Conservation (phyloP, 2,113 vertebrate species). For the Campylorhamphus procurvoides region DNA sequence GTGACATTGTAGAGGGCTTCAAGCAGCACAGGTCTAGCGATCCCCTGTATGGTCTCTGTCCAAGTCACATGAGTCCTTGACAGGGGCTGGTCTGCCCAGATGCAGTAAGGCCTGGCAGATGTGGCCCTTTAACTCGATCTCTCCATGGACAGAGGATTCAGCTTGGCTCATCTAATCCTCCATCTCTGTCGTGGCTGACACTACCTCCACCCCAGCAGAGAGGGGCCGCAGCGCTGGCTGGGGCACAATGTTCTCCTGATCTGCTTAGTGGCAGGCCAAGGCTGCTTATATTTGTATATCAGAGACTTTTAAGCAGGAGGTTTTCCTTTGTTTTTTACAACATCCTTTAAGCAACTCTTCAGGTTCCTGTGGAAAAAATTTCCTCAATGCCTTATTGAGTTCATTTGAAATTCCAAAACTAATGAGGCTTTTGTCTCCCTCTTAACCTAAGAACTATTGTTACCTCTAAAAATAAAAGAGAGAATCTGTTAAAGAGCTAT, state of each 20-base stretch:
- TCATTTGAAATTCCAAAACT: conserved; percentile 31
- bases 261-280: rapidly evolving
- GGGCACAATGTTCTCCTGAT: rapidly evolving
- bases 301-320: background rate
- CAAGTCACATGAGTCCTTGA: background rate
- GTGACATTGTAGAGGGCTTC: background rate
- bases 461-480: background rate
- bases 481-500: conserved; percentile 32
- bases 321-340: background rate
- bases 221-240: background rate
- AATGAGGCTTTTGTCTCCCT: conserved; percentile 29
- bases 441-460: background rate
- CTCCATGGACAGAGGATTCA: background rate
- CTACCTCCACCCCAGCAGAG: background rate
- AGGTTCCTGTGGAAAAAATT: background rate
- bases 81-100: background rate
- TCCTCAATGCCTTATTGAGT: background rate
- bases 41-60: background rate
- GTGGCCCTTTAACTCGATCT: background rate
- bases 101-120: background rate
- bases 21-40: background rate
- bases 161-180: background rate
- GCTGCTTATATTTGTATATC: background rate
- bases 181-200: background rate
- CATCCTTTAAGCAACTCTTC: background rate